These are phyloP conservation scores for Atrina japonica DNA, from an alignment of 2,888 invertebrate species.

Conservation along the genomic window DNA sequence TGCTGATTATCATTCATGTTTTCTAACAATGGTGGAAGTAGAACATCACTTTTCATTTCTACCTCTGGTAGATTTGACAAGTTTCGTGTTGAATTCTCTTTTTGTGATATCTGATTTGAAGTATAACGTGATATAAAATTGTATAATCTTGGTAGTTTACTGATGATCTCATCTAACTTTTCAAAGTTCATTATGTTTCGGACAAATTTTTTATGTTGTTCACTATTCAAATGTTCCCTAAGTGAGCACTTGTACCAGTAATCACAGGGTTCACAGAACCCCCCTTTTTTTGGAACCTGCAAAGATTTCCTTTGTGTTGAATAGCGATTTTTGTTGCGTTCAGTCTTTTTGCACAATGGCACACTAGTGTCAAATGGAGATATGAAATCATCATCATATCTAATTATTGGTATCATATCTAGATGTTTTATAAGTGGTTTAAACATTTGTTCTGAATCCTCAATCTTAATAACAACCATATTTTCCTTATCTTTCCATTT, in stretches of 20 bases:
- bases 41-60: too few species aligned
- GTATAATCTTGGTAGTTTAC: slow-evolving; percentile 43
- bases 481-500: slow-evolving; percentile 55
- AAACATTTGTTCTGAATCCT: slow-evolving; percentile 50
- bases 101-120: too few species aligned
- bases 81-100: too few species aligned
- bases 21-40: too few species aligned
- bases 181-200: slow-evolving; percentile 48
- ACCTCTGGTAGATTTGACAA: too few species aligned
- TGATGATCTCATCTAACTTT: slow-evolving; percentile 47
- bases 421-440: slow-evolving; percentile 60
- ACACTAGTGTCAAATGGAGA: slow-evolving; percentile 63
- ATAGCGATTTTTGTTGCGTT: slow-evolving; percentile 46
- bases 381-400: slow-evolving; percentile 49
- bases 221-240: slow-evolving; percentile 58
- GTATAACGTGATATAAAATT: background rate
- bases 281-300: slow-evolving; percentile 41
- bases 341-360: slow-evolving; percentile 44
- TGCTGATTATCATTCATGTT: too few species aligned
- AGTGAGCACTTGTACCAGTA: slow-evolving; percentile 61
- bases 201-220: slow-evolving; percentile 57
- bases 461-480: slow-evolving; percentile 48
- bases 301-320: slow-evolving; percentile 47
- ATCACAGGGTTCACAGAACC: slow-evolving; percentile 63
- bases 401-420: slow-evolving; percentile 52